These are phyloP conservation scores for Acropora yongei DNA, from an alignment of 64 coral and sea anemone species.

Conservation along the genomic window DNA sequence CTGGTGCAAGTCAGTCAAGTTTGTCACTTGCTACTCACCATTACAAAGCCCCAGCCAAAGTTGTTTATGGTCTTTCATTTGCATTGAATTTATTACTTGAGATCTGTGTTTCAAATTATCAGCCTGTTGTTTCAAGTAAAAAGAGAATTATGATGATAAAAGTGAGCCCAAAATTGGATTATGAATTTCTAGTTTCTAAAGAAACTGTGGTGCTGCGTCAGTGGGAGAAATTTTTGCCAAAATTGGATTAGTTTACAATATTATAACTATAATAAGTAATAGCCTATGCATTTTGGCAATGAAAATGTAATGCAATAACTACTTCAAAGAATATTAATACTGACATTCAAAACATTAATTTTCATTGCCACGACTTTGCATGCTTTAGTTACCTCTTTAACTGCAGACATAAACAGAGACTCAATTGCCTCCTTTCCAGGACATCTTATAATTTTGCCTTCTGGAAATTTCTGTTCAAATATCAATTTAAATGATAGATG, in stretches of 20 bases:
- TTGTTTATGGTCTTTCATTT: conserved; percentile 99
- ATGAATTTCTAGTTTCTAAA: too few relatives aligned
- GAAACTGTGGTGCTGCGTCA: too few relatives aligned
- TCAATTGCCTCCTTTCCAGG: conserved; percentile 92
- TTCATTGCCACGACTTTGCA: background rate
- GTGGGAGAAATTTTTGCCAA: too few relatives aligned
- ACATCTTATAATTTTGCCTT: conserved; percentile 95
- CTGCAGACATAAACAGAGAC: conserved; percentile 93
- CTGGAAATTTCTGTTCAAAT: conserved; percentile 84
- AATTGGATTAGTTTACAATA: too few relatives aligned
- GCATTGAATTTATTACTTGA: conserved; percentile 98
- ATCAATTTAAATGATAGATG: too few relatives aligned
- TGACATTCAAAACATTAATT: background rate
- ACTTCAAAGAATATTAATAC: too few relatives aligned
- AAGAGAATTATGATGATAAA: background rate
- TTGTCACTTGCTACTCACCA: conserved; percentile 44
- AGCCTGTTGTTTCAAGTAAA: conserved; percentile 62
- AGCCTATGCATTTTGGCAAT: too few relatives aligned
- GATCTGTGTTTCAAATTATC: conserved; percentile 98
- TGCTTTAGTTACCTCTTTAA: conserved; percentile 99
- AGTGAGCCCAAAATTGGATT: too few relatives aligned
- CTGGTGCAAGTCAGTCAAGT: too few relatives aligned
- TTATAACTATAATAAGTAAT: too few relatives aligned
- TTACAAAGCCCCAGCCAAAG: conserved; percentile 97
- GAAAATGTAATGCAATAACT: too few relatives aligned